Base-by-base conservation (phyloP, 2,797 vertebrate genomes). In the Gila robusta region DNA sequence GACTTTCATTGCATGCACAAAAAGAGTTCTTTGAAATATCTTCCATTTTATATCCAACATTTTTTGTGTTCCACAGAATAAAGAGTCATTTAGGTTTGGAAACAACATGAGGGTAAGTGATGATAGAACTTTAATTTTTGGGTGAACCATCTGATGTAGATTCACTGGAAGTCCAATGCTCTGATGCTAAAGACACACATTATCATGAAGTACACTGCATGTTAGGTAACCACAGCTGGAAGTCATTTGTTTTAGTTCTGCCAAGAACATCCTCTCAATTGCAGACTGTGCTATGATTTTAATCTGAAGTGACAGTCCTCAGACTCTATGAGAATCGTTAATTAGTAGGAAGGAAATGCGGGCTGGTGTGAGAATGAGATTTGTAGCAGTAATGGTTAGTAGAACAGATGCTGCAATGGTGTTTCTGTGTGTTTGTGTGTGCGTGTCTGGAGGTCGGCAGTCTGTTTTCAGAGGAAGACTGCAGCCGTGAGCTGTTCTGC, bases 401-500 rank as follows among this genome's bases (percentile, higher is more conserved):
- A 64, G 56, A 83, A 66, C 21, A 74, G 71, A 37, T 47, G 16
- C 71, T 66, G 72, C 59, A 66, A 19, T 44, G 41, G 32, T 54
- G 62, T 77, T 49, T 83, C 1, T 37, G 21, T 4, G 39, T 64
- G 41, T 35, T 28, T 85, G 84, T 80, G 19, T 52, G 64, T 52
- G 32, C n/a, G 82, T 66, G 32, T 52, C 21, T 80, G 54, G 52
- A 62, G 82, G 28, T 17, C 8, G 11, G 47, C 11, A 41, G 66
- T 35, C 39, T 47, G 74, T 59, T 62, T 71, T 85, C 49, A 28
- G 62, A 71, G 49, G 37, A 47, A 62, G 49, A 84, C 64, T 59
- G 83, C 64, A 44, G 74, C 83, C 49, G n/a, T 70, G 83, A 84
- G 49, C n/a, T 16, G 35, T 79, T 54, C n/a, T n/a, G 66, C 66